Evolutionary conservation across 2,113 vertebrate species (phyloP), one percentile per base, ranked within the genome.

Genomic region (Leptobrachium leishanense): DNA sequence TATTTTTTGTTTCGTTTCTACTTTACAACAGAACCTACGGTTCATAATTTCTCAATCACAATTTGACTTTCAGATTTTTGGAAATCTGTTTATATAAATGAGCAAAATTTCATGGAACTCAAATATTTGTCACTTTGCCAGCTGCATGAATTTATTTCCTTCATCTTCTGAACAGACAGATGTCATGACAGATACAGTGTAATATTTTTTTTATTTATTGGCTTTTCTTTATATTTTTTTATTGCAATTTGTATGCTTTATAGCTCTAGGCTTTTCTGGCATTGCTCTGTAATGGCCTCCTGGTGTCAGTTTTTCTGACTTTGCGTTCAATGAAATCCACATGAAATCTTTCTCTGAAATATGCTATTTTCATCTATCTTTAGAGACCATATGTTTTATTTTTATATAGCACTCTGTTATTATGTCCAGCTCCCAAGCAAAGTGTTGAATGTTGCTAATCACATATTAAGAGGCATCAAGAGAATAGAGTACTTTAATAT

Each of bases 101-200:
- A 31, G 1, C 20, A 31, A 31, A 31, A 31, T 31, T 31, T 31
- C 20, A 31, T 31, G 20, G 20, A 31, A 31, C 20, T 31, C 20
- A 31, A 31, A 31, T 31, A 31, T 31, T 31, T 31, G 20, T 31
- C 20, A 31, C 20, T 31, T 31, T 31, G 20, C 20, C 20, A 31
- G 20, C 20, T 31, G 20, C 20, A 31, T 57, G 75, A 46, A 10
- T 12, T 46, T 46, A 46, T 9, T 62, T n/a, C 46, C 41, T 5
- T 46, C 15, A 20, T 8, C 10, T 15, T 46, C 15, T 3, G 20
- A 44, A n/a, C 6, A 69, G 10, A 31, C 20, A 31, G 62, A n/a
- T 64, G 15, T 64, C 62, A 64, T 39, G 20, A 64, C 62, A 64
- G 55, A 15, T 71, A 80, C 83, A 85, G 75, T 46, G 0, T 31